These are phyloP conservation scores for Macrotus californicus DNA, from an alignment of 2,113 vertebrate genomes.

Conservation along the genomic window DNA sequence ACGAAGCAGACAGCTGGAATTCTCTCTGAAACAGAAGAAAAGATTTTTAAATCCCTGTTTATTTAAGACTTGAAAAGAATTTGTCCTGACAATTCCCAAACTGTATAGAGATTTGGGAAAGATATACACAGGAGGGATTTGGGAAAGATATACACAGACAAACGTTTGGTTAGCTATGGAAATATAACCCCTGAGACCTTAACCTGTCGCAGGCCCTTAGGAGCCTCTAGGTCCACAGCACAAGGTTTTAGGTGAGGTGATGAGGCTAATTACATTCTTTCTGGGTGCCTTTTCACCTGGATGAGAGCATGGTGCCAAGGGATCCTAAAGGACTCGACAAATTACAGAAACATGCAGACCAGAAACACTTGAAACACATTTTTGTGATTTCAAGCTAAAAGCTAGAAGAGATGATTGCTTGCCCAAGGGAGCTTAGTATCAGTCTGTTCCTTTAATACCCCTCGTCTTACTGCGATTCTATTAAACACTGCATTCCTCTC, in stretches of 20 bases:
- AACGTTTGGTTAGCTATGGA: slow-evolving; percentile 3
- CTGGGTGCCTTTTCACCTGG: background rate
- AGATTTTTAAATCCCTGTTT: slow-evolving; percentile 52
- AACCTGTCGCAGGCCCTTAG: background rate
- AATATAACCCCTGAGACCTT: background rate
- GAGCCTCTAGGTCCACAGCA: background rate
- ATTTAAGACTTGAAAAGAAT: slow-evolving; percentile 53
- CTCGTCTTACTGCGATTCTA: background rate
- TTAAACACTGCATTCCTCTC: background rate
- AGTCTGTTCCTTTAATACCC: background rate
- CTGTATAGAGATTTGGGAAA: slow-evolving; percentile 36
- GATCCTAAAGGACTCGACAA: background rate
- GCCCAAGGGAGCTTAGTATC: background rate
- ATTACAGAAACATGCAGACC: background rate
- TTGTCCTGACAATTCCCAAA: slow-evolving; percentile 48
- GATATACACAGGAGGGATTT: slow-evolving; percentile 25
- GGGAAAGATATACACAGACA: slow-evolving; percentile 25
- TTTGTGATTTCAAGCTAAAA: background rate
- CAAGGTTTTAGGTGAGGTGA: slow-evolving; percentile 23
- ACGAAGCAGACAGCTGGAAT: slow-evolving; percentile 46
- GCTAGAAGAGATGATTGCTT: background rate
- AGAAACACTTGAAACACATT: background rate
- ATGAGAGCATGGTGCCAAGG: background rate
- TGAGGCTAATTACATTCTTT: slow-evolving; percentile 9
- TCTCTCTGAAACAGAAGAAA: slow-evolving; percentile 35